Conservation (phyloP, 2,797 vertebrate species). For the Diceros bicornis region DNA sequence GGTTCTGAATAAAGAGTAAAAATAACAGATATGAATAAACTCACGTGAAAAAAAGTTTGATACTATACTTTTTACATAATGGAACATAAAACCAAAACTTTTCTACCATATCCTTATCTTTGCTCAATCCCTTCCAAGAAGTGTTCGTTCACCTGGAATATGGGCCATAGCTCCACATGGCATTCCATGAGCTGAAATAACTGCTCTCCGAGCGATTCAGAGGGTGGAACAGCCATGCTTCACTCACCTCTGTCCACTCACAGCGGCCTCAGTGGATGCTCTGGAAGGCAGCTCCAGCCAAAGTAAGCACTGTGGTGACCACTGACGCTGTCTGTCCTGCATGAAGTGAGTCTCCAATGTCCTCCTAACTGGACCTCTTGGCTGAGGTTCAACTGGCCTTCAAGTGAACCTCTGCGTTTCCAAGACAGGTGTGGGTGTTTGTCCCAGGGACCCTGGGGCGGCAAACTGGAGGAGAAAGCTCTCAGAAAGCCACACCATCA, state of each 20-base stretch:
- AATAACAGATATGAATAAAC: not conserved
- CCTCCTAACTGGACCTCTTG: too few species aligned
- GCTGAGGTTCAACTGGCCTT: not conserved
- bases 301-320: not conserved
- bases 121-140: not conserved
- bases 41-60: not conserved
- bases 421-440: not conserved
- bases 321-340: too few species aligned
- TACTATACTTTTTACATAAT: not conserved
- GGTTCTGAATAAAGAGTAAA: not conserved
- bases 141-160: not conserved
- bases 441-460: not conserved
- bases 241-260: not conserved
- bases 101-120: not conserved
- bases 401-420: not conserved
- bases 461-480: not conserved
- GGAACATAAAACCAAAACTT: not conserved
- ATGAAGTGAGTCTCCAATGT: not conserved
- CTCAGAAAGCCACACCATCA: not conserved
- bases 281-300: not conserved
- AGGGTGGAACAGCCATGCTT: fast-evolving
- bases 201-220: too few species aligned
- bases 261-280: not conserved
- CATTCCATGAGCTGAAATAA: too few species aligned
- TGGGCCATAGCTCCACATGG: too few species aligned